Conservation (phyloP, 2,888 invertebrate species). For the Leptopterna dolabrata region DNA sequence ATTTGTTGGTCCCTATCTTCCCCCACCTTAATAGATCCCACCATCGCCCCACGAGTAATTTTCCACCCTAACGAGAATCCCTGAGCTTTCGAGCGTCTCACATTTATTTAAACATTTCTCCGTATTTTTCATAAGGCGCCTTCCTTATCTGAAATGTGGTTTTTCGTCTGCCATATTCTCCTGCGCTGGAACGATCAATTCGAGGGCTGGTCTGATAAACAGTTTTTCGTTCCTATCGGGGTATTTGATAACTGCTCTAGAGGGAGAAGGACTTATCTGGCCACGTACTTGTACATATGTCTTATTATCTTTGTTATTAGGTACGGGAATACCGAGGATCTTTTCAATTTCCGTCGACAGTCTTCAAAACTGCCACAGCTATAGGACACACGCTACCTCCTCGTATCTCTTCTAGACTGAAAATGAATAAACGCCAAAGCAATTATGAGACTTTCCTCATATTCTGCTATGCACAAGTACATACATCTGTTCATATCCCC, state of each 20-base stretch:
- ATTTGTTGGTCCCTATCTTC: conserved; percentile 27
- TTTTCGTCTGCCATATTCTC: background rate
- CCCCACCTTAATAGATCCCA: conserved; percentile 40
- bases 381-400: no score
- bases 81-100: conserved; percentile 30
- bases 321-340: no score
- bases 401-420: no score
- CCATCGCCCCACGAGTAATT: conserved; percentile 42
- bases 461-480: no score
- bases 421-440: no score
- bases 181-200: background rate
- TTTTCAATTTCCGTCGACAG: no score
- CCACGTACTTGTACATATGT: no score
- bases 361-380: no score
- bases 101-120: conserved; percentile 44
- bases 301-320: no score
- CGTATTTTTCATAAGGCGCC: conserved; percentile 40
- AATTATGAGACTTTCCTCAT: no score
- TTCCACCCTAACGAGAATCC: conserved; percentile 48
- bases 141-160: conserved; percentile 21
- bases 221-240: background rate
- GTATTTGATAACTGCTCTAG: background rate
- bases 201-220: background rate
- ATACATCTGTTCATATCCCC: no score
- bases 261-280: background rate